Base-by-base conservation (phyloP, 2,888 invertebrate genomes). In the Limnephilus rhombicus region DNA sequence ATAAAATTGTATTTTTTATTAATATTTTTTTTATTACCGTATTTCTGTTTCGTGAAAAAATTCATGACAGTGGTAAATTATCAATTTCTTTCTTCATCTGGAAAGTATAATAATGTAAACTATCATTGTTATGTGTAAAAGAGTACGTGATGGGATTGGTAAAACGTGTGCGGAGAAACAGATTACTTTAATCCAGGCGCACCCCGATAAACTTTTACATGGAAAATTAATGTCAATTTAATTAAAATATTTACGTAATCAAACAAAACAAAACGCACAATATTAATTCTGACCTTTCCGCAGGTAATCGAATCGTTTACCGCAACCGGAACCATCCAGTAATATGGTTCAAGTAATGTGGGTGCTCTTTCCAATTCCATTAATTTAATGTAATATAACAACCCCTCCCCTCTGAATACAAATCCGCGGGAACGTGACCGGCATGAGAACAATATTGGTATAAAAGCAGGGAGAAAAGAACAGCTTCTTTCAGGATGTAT, bases 341-440 rank as follows among this genome's bases (percentile, higher is more conserved):
- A 87, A 87, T 87, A 87, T 68, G 87, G 87, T 68, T 87, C 11
- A 87, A 87, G 68, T 53, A 49, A 49, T 87, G 68, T 87, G 49
- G 87, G 87, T 87, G 87, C 53, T 87, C 87, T 53, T 87, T 87
- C 87, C 87, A 68, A 87, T 87, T 87, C 68, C 87, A 87, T 87
- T 87, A 53, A 87, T 87, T 87, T 87, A 87, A 87, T 87, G 87
- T 87, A 87, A 87, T 87, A 68, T 87, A 87, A 87, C 68, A 87
- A 87, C 12, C 31, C 68, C 87, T 68, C 31, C 68, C 53, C 53
- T 31, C 68, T 34, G 87, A 87, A 87, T 87, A 68, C 53, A 68
- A 87, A 87, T 87, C 87, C 68, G 87, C 53, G 87, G 34, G 87
- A 29, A 53, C 87, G 87, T 87, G 87, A 87, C 87, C 53, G 13